Percentiles rank a stretch among this genome's conserved stretches.
phyloP scores from a whole-genome alignment of 1,140 invertebrate species.

The Drosophila suzukii region DNA sequence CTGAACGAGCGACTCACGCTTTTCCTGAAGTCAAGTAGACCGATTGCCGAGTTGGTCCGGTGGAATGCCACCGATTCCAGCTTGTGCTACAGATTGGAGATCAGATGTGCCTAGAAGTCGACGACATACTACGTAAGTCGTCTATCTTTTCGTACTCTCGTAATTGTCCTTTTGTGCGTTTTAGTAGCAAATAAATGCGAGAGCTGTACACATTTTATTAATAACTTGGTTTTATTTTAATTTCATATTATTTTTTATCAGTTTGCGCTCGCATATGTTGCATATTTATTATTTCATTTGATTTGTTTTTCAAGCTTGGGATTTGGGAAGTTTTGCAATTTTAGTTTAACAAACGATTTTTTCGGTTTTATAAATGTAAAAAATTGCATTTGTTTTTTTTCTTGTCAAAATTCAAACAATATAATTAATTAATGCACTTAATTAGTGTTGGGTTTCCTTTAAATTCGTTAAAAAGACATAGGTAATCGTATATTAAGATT shows the following conservation, averaged over 20 bases:
- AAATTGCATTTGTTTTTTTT: constrained; percentile 58
- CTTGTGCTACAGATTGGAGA: constrained; percentile 74
- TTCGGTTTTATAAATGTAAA: constrained; percentile 78
- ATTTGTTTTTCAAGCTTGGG: constrained; percentile 53
- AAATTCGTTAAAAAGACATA: constrained; percentile 79
- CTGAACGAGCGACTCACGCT: constrained; percentile 74
- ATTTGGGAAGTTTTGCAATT: constrained; percentile 49
- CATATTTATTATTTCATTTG: constrained; percentile 29
- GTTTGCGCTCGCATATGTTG: constrained; percentile 49
- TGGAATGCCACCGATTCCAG: constrained; percentile 78
- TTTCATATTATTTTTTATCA: constrained; percentile 53
- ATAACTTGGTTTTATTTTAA: constrained; percentile 51
- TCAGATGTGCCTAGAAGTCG: constrained; percentile 61
- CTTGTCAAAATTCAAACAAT: constrained; percentile 70
- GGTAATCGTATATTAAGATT: constrained; percentile 56
- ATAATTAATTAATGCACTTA: constrained; percentile 56
- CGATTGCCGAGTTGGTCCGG: constrained; percentile 72
- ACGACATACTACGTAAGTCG: not conserved
- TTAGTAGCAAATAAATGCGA: constrained; percentile 75
- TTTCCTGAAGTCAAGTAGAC: constrained; percentile 78
- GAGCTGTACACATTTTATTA: constrained; percentile 38
- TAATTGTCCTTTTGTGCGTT: constrained; percentile 64
- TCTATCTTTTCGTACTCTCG: constrained; percentile 5
- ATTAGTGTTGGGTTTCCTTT: constrained; percentile 57
- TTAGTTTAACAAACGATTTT: constrained; percentile 71